Evolutionary conservation across 2,113 vertebrate genomes (phyloP).

Genomic region (Notarius lentiginosus): DNA sequence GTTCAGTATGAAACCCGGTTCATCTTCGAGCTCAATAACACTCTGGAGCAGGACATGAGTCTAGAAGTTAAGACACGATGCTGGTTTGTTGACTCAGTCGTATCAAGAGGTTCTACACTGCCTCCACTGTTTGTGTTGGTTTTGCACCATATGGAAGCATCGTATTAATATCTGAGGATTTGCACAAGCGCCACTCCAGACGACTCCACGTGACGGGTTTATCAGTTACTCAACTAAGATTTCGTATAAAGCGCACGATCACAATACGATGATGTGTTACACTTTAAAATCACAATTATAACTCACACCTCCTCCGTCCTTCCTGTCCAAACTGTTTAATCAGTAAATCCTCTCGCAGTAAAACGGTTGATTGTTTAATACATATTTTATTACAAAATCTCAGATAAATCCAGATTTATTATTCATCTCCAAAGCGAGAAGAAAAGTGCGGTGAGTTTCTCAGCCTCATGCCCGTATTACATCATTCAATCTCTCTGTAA

Average conservation of each 20-base stretch:
- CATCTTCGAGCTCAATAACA: too few species aligned
- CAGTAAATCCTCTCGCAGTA: too few species aligned
- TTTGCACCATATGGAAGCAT: neutral
- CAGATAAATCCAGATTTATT: neutral
- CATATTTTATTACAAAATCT: neutral
- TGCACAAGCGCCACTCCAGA: neutral
- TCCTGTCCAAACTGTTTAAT: neutral
- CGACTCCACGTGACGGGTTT: neutral
- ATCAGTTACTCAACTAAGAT: neutral
- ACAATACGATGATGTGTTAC: neutral
- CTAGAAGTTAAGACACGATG: neutral
- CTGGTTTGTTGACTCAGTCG: neutral
- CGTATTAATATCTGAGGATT: neutral
- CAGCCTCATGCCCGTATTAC: conserved; percentile 67
- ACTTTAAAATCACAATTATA: neutral
- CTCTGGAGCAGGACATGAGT: too few species aligned
- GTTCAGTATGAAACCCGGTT: too few species aligned
- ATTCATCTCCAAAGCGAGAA: conserved; percentile 51
- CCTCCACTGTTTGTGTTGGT: neutral
- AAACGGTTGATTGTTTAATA: neutral
- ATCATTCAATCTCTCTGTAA: conserved; percentile 54
- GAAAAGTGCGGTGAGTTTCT: conserved; percentile 59
- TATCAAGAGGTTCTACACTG: neutral
- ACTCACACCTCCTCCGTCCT: too few species aligned
- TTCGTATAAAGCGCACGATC: neutral